A percentile compares a stretch with the other conserved stretches of the same genome.
These are phyloP conservation scores for Tarsius wallacei DNA, from an alignment of 2,797 vertebrate genomes.

Conservation along the genomic window DNA sequence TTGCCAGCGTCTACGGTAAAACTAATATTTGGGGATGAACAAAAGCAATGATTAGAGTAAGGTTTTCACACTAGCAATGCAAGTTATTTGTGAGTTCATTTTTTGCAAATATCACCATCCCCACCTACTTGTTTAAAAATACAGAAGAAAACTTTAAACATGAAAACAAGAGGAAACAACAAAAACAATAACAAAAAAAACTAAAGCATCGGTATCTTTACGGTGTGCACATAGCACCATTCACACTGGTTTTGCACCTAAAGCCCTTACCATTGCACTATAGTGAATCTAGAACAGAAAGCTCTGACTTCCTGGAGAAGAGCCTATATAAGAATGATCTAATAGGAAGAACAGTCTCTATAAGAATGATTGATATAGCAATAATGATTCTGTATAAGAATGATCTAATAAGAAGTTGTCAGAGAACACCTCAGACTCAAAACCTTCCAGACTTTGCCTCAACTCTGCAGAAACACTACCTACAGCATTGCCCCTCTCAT, in stretches of 20 bases:
- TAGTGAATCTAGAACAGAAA: neutral
- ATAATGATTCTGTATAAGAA: no score
- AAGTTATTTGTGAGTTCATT: neutral
- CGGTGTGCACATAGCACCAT: neutral
- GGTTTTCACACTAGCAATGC: neutral
- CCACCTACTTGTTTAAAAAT: neutral
- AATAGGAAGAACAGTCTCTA: no score
- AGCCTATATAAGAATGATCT: neutral
- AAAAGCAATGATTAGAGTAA: neutral
- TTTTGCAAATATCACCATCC: neutral
- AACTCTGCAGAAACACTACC: neutral
- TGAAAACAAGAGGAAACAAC: neutral
- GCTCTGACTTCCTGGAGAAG: neutral
- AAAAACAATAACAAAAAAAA: neutral
- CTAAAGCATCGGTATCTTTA: neutral
- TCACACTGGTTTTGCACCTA: no score
- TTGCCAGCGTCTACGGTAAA: neutral
- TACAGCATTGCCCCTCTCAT: neutral
- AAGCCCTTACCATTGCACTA: neutral
- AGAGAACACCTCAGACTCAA: neutral
- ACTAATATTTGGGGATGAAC: neutral
- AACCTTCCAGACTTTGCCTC: neutral
- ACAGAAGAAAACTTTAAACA: neutral
- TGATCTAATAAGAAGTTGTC: neutral
- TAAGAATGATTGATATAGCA: no score